Percentiles rank a stretch among this genome's conserved stretches.
Evolutionary conservation across 2,888 invertebrate genomes (phyloP).

Genomic region (Liopterus haemorrhoidalis): DNA sequence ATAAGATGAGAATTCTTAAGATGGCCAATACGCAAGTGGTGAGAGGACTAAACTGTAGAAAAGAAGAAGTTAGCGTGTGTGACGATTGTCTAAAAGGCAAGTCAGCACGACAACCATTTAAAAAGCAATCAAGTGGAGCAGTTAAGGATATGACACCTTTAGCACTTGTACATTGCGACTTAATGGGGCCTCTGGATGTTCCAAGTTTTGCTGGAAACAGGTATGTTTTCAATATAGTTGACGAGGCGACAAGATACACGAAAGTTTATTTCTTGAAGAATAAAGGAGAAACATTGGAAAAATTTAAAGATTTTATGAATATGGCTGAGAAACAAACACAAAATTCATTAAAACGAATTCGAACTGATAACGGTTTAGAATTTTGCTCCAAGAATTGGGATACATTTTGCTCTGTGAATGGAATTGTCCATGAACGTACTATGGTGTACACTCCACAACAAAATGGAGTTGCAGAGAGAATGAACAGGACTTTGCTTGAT

Average conservation of each 20-base stretch:
- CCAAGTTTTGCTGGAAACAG: background rate
- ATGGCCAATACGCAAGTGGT: too few species aligned
- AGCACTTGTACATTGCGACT: background rate
- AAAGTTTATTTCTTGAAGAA: background rate
- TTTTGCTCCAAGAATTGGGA: conserved; percentile 17
- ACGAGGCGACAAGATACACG: conserved; percentile 1
- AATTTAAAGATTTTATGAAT: background rate
- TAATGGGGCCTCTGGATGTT: background rate
- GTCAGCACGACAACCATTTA: conserved; percentile 23
- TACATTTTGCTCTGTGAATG: background rate
- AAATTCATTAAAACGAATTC: conserved; percentile 3
- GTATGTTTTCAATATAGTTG: background rate
- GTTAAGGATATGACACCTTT: background rate
- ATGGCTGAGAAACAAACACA: conserved; percentile 8
- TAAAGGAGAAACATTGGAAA: background rate
- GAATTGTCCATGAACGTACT: conserved; percentile 10
- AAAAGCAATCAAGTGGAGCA: background rate
- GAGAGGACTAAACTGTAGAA: too few species aligned
- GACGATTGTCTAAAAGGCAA: conserved; percentile 23
- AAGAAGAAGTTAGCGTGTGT: too few species aligned
- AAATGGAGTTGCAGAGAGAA: conserved; percentile 9
- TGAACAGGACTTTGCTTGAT: conserved; percentile 13
- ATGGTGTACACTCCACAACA: conserved; percentile 16
- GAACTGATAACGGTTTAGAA: conserved; percentile 11
- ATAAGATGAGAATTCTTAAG: too few species aligned